phyloP scores from a whole-genome alignment of 1,140 invertebrate genomes.

The Tetranychus cinnabarinus region DNA sequence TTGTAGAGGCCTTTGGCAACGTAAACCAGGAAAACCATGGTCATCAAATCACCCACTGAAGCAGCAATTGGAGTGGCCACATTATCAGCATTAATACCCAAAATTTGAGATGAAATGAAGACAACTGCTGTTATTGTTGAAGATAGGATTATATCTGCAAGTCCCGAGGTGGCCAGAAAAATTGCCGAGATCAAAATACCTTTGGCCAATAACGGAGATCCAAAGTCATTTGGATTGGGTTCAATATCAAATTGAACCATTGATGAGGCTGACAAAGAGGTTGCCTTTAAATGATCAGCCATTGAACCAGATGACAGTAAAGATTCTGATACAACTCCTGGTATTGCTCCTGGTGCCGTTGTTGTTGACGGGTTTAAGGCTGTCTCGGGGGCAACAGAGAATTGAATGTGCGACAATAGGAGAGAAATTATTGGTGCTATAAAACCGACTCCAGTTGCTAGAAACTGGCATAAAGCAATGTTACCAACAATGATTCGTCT shows the following conservation, averaged over 20 bases:
- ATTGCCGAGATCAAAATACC: slow-evolving; percentile 53
- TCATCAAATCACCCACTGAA: slow-evolving; percentile 28
- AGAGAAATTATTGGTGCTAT: slow-evolving; percentile 64
- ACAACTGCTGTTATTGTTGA: slow-evolving; percentile 22
- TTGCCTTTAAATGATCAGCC: no score
- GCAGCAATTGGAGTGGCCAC: slow-evolving; percentile 34
- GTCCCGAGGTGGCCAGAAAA: slow-evolving; percentile 62
- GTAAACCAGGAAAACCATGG: slow-evolving; percentile 22
- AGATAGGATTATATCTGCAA: slow-evolving; percentile 27
- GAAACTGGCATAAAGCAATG: slow-evolving; percentile 50
- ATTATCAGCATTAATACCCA: slow-evolving; percentile 26
- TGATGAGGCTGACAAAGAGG: no score
- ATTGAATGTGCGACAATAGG: slow-evolving; percentile 51
- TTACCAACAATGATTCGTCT: slow-evolving; percentile 56
- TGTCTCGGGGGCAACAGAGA: slow-evolving; percentile 14
- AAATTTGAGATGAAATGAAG: slow-evolving; percentile 37
- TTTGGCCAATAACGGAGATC: background rate
- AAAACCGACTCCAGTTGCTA: slow-evolving; percentile 70
- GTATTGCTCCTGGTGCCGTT: background rate
- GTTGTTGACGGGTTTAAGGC: slow-evolving; percentile 17
- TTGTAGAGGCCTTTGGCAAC: slow-evolving; percentile 8
- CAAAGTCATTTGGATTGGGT: background rate
- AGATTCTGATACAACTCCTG: no score
- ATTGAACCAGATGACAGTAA: no score
- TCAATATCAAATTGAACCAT: no score